Evolutionary conservation across 2,797 vertebrate genomes (phyloP).

Genomic region (Columba guinea): DNA sequence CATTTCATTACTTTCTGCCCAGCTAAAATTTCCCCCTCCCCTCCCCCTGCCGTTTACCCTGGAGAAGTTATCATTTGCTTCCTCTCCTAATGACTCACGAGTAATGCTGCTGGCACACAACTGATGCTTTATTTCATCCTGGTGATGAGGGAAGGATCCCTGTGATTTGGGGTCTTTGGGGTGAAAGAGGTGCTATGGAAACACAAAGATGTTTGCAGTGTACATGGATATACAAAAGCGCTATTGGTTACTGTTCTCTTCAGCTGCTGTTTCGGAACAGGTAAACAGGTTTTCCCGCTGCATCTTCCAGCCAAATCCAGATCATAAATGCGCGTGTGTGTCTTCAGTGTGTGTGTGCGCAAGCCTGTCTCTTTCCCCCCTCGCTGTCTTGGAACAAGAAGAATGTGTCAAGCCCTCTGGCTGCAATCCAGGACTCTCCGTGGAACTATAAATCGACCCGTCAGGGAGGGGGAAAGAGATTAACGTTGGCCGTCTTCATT

Average conservation of each 20-base stretch:
- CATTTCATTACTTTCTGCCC: conserved; percentile 50
- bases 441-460: conserved; percentile 85
- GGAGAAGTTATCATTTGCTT: conserved; percentile 30
- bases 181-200: conserved; percentile 52
- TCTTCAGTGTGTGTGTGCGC: neutral
- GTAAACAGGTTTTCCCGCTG: conserved; percentile 55
- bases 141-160: conserved; percentile 38
- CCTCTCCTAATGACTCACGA: neutral
- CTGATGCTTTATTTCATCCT: conserved; percentile 41
- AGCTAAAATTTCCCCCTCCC: conserved; percentile 15
- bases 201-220: conserved; percentile 5
- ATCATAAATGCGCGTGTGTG: neutral
- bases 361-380: neutral
- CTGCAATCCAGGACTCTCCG: conserved; percentile 79
- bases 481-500: conserved; percentile 85
- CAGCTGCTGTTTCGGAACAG: neutral
- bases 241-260: conserved; percentile 10
- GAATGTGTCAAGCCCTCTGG: conserved; percentile 82
- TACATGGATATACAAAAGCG: neutral
- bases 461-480: conserved; percentile 82
- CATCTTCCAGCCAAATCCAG: conserved; percentile 35
- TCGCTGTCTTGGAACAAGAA: conserved; percentile 66
- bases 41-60: neutral
- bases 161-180: conserved; percentile 36
- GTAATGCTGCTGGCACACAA: conserved; percentile 48